Base-by-base conservation (phyloP, 2,113 vertebrate species). In the Hydrochoerus hydrochaeris region DNA sequence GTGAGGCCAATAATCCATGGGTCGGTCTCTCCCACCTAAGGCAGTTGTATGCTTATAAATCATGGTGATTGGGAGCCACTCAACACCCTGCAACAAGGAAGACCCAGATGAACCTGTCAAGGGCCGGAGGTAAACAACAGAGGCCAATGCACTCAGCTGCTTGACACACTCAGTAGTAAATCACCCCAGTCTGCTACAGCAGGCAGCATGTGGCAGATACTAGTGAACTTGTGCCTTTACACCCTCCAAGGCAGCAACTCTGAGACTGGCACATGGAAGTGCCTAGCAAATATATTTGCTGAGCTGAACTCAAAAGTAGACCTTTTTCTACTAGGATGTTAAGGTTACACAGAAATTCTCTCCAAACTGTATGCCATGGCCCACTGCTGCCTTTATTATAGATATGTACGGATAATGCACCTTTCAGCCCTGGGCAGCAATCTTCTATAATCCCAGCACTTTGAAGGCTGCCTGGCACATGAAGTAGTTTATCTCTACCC, bases 351-450 rank as follows among this genome's bases (percentile, higher is more conserved):
- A 44, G 86, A 62, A 63, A 58, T 75, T 75, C 44, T 82, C n/a
- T 28, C 44, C 63, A 52, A 10, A 7, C 38, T 46, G 10, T 2
- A 22, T 2, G 57, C 62, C 83, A 41, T 54, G 60, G 52, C 65
- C 46, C 12, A 4, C 28, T 1, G 67, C 60, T 28, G 8, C 10
- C 14, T 19, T 19, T 44, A 10, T 3, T 0, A 19, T 5, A 4
- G 46, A 13, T 7, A 20, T 38, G 41, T 13, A 77, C 73, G 46
- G 41, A 49, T 14, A 46, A 1, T 17, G 44, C 5, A 77, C 44
- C 26, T 77, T 30, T 46, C 26, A 49, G 41, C 73, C 73, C 26
- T 49, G 41, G 44, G 49, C 9, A 30, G 38, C 19, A 32, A 11
- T 19, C 19, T 5, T 49, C 41, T 54, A 49, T 54, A 80, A 80